A percentile compares a stretch with the other conserved stretches of the same genome.
Conservation (phyloP, 2,888 invertebrate species). For the Bombyx huttoni region DNA sequence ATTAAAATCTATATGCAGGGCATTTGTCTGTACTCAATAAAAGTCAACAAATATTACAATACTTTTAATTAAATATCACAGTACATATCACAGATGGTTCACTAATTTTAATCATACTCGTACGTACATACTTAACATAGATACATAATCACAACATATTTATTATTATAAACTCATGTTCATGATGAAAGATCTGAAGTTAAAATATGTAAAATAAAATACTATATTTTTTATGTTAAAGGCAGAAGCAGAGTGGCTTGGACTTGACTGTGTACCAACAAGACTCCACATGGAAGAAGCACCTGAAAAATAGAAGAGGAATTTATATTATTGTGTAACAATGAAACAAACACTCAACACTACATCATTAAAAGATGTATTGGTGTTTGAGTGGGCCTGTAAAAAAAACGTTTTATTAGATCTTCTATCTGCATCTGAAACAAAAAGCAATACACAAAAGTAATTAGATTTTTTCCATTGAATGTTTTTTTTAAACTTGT, state of each 20-base stretch:
- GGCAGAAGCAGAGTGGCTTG: slow-evolving; percentile 75
- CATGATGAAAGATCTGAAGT: slow-evolving; percentile 18
- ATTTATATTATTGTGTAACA: slow-evolving; percentile 38
- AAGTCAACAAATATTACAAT: too few relatives aligned
- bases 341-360: slow-evolving; percentile 56
- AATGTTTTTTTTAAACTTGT: slow-evolving; percentile 29
- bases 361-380: slow-evolving; percentile 16
- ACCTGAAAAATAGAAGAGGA: slow-evolving; percentile 72
- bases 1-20: too few relatives aligned
- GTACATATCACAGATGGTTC: too few relatives aligned
- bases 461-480: slow-evolving; percentile 43
- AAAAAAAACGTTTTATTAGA: slow-evolving; percentile 45
- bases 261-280: slow-evolving; percentile 77
- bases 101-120: too few relatives aligned
- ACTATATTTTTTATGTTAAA: slow-evolving; percentile 62
- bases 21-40: too few relatives aligned
- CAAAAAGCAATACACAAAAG: slow-evolving; percentile 58
- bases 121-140: too few relatives aligned
- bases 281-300: slow-evolving; percentile 71
- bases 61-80: too few relatives aligned
- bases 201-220: slow-evolving; percentile 36
- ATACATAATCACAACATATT: background rate
- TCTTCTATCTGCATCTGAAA: slow-evolving; percentile 64
- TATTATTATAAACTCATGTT: background rate
- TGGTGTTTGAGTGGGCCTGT: slow-evolving; percentile 50